Percentiles rank a stretch among this genome's conserved stretches.
phyloP scores from a whole-genome alignment of 1,140 invertebrate genomes.

The Microvelia longipes region DNA sequence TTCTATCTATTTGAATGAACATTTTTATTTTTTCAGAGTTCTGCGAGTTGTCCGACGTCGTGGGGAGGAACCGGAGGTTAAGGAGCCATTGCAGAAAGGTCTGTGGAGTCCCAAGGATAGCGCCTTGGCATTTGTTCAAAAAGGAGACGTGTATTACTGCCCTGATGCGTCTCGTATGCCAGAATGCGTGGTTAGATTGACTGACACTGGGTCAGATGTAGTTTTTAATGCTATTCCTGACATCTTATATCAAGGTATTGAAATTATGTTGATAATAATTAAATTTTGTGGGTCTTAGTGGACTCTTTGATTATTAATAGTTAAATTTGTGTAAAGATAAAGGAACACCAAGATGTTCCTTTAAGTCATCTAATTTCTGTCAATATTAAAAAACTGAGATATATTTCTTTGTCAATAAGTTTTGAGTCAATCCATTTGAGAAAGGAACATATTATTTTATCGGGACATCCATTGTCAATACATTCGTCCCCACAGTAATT shows the following conservation, averaged over 20 bases:
- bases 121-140: constrained; percentile 32
- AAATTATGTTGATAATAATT: too few relatives aligned
- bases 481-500: too few relatives aligned
- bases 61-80: neutral
- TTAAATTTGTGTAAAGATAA: too few relatives aligned
- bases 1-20: too few relatives aligned
- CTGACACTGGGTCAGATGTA: constrained; percentile 52
- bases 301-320: too few relatives aligned
- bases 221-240: constrained; percentile 85
- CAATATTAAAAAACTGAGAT: too few relatives aligned
- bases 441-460: too few relatives aligned
- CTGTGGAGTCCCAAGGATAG: constrained; percentile 34
- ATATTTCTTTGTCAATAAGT: too few relatives aligned
- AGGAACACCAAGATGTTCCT: too few relatives aligned
- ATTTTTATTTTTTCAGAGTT: constrained; percentile 5
- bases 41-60: neutral
- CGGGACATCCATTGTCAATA: too few relatives aligned
- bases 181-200: constrained; percentile 47
- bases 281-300: neutral
- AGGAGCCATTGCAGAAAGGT: constrained; percentile 31
- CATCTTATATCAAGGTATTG: constrained; percentile 84
- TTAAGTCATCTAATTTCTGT: too few relatives aligned
- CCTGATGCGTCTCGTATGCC: constrained; percentile 29
- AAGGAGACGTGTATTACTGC: constrained; percentile 40
- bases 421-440: too few relatives aligned